Evolutionary conservation across 1,140 invertebrate genomes (phyloP), one percentile per base, ranked within the genome.

Genomic region (Cyclargus thomasi): DNA sequence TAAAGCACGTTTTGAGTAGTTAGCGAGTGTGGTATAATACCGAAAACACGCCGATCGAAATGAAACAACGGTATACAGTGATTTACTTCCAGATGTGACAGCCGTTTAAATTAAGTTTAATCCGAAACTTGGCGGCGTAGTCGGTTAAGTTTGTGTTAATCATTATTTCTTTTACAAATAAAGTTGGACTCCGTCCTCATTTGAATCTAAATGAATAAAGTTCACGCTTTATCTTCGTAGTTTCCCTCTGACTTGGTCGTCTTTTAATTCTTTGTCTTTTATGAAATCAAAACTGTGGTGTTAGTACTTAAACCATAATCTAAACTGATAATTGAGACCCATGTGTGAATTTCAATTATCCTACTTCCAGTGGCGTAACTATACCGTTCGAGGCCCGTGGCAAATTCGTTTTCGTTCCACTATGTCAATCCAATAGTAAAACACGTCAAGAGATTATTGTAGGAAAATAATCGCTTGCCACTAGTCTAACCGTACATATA

Each of bases 11-110:
- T 55, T 70, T 71, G 68, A 74, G 69, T 68, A 74, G 64, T 72
- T 67, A 74, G 67, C 70, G 72, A 70, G 73, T 74, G 69, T 39
- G 64, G 65, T 68, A 66, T 70, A 68, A 66, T 64, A 71, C 69
- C 69, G 36, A 67, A 47, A 64, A 67, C 57, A 22, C 64, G 23
- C 39, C 16, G 35, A 55, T 36, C 21, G 64, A 70, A 72, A 67
- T 68, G 53, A 70, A 67, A 67, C 53, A 59, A 63, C 21, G 47
- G 20, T 59, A 21, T 55, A n/a, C 36, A 62, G 36, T 69, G 39
- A 74, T 71, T 69, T 29, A 67, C 55, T 71, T 68, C 35, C 36
- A 70, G 62, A 73, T 65, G 63, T 67, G 20, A n/a, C 22, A 62
- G 68, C 67, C 62, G 67, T 65, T 71, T 71, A 67, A 47, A 57